Base-by-base conservation (phyloP, 2,113 vertebrate species). In the Cebidichthys violaceus region DNA sequence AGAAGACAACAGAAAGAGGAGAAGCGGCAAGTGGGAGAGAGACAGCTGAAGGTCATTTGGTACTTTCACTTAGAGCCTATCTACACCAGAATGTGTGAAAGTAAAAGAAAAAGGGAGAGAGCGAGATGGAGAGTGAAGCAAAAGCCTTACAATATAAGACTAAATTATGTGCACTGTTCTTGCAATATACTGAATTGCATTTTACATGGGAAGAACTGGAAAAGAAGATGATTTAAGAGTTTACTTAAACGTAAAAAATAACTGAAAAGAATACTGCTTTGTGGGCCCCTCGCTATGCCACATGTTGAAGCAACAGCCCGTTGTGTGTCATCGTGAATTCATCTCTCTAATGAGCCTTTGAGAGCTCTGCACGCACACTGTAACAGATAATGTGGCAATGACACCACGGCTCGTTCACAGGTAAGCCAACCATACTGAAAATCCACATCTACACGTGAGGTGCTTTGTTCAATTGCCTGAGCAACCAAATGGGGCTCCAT, bases 1-100 rank as follows among this genome's bases (percentile, higher is more conserved):
- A 95, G 94, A 89, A 86, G 83, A 91, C 87, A 92, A 91, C 88
- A 93, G 88, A 93, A 89, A 90, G 88, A 89, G 69, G 71, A 87
- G 81, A 89, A 84, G 62, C 57, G 22, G 33, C 82, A 70, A 68
- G 84, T 71, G 43, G 67, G 61, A 75, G 65, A 83, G 74, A 82
- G 82, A 90, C 86, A 82, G 88, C 81, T 94, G 93, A 95, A 96
- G 91, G 93, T 94, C 93, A 93, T 86, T 79, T 54, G 70, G 66
- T 84, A 73, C 62, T 84, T 87, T 90, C 43, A 72, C 73, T 85
- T 64, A 76, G 73, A 86, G 70, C 31, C 64, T 62, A 86, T 84
- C 72, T 79, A 50, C 75, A 70, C 67, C 79, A 77, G 62, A 85
- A 84, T 81, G 39, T 69, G 68, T 60, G 47, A 33, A 82, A 70